Percentiles rank a stretch among this genome's conserved stretches.
Conservation (phyloP, 2,113 vertebrate species). For the Heptranchias perlo region DNA sequence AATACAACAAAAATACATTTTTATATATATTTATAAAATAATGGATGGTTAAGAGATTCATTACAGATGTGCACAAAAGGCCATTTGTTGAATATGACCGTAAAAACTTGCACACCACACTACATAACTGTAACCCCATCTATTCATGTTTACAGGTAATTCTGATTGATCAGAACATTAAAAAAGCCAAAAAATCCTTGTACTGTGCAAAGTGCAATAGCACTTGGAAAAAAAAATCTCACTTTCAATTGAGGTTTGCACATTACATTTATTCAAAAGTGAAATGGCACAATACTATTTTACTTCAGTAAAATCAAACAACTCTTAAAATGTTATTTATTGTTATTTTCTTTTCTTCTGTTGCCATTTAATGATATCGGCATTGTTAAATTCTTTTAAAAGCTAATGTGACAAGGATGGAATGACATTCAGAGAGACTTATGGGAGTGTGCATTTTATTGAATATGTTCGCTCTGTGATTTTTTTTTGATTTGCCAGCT, state of each 20-base stretch:
- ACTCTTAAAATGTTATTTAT: not conserved
- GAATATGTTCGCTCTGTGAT: not conserved
- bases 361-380: not conserved
- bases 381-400: slow-evolving; percentile 10
- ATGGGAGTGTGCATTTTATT: not conserved
- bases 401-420: not conserved
- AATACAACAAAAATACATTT: not conserved
- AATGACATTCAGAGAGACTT: not conserved
- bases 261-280: not conserved
- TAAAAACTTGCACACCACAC: not conserved
- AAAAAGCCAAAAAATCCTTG: not conserved
- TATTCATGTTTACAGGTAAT: not conserved
- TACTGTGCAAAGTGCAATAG: not conserved
- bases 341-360: not conserved
- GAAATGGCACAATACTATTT: not conserved
- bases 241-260: not conserved
- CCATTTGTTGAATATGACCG: too few species aligned
- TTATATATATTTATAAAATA: too few species aligned
- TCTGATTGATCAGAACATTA: not conserved
- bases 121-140: not conserved
- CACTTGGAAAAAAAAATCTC: not conserved
- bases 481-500: not conserved
- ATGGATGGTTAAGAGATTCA: too few species aligned
- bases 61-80: not conserved
- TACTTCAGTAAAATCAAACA: not conserved